These are phyloP conservation scores for Pocillopora damicornis DNA, from an alignment of 64 coral and sea anemone species.

Conservation along the genomic window DNA sequence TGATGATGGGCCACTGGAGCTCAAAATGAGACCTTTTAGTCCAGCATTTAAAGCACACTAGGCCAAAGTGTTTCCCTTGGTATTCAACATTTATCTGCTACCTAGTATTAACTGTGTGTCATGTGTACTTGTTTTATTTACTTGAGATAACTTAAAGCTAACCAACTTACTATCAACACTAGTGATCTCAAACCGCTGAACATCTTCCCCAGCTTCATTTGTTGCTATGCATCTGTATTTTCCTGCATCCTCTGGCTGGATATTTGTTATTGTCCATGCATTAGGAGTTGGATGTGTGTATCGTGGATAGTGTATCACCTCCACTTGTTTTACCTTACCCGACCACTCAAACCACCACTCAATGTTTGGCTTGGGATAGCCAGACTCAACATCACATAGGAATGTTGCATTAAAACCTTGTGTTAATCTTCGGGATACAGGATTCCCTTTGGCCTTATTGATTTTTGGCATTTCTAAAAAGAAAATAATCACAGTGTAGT, in stretches of 20 bases:
- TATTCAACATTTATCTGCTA: too few relatives aligned
- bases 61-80: too few relatives aligned
- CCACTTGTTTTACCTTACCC: not conserved
- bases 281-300: not conserved
- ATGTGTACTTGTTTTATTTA: too few relatives aligned
- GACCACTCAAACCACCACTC: conserved; percentile 12
- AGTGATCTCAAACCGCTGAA: not conserved
- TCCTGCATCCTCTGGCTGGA: not conserved
- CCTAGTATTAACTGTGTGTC: too few relatives aligned
- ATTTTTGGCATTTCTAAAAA: not conserved
- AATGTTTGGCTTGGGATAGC: not conserved
- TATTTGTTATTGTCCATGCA: not conserved
- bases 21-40: too few relatives aligned
- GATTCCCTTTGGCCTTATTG: not conserved
- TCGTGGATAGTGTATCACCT: not conserved
- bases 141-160: not conserved
- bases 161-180: not conserved
- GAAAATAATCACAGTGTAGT: not conserved
- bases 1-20: too few relatives aligned
- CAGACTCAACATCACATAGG: not conserved
- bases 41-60: too few relatives aligned
- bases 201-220: conserved; percentile 2
- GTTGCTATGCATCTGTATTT: conserved; percentile 5
- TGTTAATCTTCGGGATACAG: not conserved
- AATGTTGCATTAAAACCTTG: conserved; percentile 11